phyloP scores from a whole-genome alignment of 2,888 invertebrate genomes.

The Lepidochrysops patricia region DNA sequence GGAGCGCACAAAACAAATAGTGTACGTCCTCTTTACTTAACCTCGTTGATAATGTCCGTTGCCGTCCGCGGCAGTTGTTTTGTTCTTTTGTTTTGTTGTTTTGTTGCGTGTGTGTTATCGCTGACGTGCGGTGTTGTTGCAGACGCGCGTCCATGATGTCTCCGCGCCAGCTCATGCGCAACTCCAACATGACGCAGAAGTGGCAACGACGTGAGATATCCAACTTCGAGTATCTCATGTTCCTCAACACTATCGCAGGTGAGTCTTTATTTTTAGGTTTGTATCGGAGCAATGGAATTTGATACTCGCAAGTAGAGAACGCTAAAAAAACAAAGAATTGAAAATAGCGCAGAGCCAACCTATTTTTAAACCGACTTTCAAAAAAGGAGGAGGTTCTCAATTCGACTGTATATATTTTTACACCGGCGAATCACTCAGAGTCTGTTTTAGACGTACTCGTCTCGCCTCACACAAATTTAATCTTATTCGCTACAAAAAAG shows the following conservation, averaged over 20 bases:
- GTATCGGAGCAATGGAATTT: no score
- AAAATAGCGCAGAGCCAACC: no score
- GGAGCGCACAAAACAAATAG: background rate
- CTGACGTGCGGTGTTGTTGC: conserved; percentile 29
- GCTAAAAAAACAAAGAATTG: no score
- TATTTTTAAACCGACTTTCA: no score
- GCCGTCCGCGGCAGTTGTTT: background rate
- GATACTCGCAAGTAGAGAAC: no score
- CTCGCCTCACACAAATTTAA: no score
- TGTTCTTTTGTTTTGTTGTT: conserved; percentile 6
- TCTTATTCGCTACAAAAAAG: no score
- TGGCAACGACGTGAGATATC: conserved; percentile 99
- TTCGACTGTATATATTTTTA: no score
- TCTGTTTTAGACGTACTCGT: no score
- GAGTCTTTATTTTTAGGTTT: conserved; percentile 39
- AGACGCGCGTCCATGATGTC: conserved; percentile 98
- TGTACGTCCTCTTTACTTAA: background rate
- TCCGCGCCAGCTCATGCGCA: conserved; percentile 97
- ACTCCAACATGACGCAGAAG: conserved; percentile 99
- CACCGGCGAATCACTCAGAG: no score
- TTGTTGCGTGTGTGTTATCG: background rate
- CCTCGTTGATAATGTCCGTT: background rate
- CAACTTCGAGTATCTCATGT: conserved; percentile 99
- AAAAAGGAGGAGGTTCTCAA: no score
- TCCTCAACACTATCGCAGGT: conserved; percentile 99